A percentile compares a stretch with the other conserved stretches of the same genome.
These are phyloP conservation scores for Leucozona laternaria DNA, from an alignment of 2,888 invertebrate species.

Conservation along the genomic window DNA sequence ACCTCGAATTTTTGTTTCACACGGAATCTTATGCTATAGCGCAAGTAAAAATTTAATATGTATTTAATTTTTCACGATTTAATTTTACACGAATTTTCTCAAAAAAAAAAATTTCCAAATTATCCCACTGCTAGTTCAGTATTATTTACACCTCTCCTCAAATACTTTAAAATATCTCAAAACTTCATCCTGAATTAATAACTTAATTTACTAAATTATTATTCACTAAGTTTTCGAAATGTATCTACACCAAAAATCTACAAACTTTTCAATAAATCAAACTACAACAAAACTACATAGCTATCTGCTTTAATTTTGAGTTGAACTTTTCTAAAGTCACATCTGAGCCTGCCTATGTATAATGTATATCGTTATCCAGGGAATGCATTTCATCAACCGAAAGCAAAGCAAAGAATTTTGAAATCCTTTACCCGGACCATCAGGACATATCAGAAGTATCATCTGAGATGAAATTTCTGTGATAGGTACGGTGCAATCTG, in stretches of 20 bases:
- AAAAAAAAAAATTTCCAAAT: no score
- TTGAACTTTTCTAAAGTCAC: not conserved
- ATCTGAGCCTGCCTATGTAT: not conserved
- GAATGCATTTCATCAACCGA: slow-evolving; percentile 13
- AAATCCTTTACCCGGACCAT: not conserved
- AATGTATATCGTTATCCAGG: not conserved
- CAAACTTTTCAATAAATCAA: no score
- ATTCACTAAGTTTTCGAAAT: no score
- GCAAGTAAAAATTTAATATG: no score
- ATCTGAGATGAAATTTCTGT: slow-evolving; percentile 5
- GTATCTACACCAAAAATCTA: no score
- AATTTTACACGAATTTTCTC: no score
- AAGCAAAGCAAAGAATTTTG: not conserved
- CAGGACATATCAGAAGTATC: not conserved
- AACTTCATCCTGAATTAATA: not conserved
- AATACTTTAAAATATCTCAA: not conserved
- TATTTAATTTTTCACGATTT: no score
- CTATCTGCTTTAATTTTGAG: slow-evolving; percentile 3
- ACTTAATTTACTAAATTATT: not conserved
- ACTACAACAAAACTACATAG: not conserved
- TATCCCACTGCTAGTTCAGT: no score
- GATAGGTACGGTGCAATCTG: not conserved
- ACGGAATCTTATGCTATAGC: no score
- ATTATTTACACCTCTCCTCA: not conserved
- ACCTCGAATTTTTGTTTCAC: no score